Evolutionary conservation across 2,888 invertebrate genomes (phyloP), one percentile per base, ranked within the genome.

Genomic region (Lithophane semibrunnea): DNA sequence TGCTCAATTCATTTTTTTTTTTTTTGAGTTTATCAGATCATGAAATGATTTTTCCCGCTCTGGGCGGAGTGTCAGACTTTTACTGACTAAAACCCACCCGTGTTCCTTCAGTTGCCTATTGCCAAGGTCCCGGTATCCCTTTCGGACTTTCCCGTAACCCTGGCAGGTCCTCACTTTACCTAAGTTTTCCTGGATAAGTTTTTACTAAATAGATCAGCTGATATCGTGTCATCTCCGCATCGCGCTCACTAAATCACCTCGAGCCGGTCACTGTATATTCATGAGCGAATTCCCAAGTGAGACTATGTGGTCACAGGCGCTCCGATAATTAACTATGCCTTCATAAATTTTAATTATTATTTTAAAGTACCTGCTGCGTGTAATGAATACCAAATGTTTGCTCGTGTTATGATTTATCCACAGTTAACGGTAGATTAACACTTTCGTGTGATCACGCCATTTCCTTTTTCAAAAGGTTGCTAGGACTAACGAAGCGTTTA

Each of bases 301-400:
- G 69, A 75, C 65, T 65, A 74, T 56, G 74, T 77, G 75, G 73
- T 79, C 74, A 70, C 67, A 80, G 78, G 52, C 70, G 64, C 76
- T 86, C 69, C 24, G 29, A 60, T 86, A 86, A 86, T 86, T 77
- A 86, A 79, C 72, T 65, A 52, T 76, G 54, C 63, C 29, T 74
- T 68, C 73, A 84, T 88, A 77, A 49, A 80, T 77, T 84, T 84
- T 84, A 87, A 87, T 87, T 86, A 88, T 73, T 68, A 88, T 88
- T 86, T 88, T 88, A 80, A 87, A 65, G 75, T 88, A 37, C 87
- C 80, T 75, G 87, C 87, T 74, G 87, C 44, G 88, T 84, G 78
- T 77, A 80, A 86, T 87, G 82, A 84, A 86, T 88, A 87, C 69
- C 67, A 70, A 88, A 76, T 86, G 65, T 86, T 84, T 75, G 67